These are phyloP conservation scores for Pyrgilauda ruficollis DNA, from an alignment of 2,113 vertebrate genomes.

Conservation along the genomic window DNA sequence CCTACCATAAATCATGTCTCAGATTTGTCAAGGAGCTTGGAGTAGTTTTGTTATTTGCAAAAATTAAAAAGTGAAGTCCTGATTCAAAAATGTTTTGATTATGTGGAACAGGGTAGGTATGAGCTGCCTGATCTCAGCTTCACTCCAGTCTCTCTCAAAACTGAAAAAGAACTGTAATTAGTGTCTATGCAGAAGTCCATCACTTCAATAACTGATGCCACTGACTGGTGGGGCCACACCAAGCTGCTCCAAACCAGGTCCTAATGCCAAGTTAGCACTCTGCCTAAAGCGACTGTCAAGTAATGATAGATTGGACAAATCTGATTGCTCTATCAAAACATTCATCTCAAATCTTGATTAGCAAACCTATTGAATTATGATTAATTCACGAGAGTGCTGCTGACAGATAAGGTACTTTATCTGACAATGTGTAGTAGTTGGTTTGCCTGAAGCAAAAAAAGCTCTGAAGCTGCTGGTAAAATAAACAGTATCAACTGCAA, in stretches of 20 bases:
- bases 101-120: neutral
- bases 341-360: conserved; percentile 94
- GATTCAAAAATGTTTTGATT: conserved; percentile 25
- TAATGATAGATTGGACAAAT: conserved; percentile 85
- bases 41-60: conserved; percentile 52
- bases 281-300: conserved; percentile 83
- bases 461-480: conserved; percentile 74
- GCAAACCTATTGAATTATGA: conserved; percentile 90
- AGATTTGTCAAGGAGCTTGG: conserved; percentile 73
- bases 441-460: conserved; percentile 77
- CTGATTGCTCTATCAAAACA: conserved; percentile 92
- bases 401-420: conserved; percentile 90
- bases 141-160: neutral
- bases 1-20: conserved; percentile 73
- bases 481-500: conserved; percentile 78
- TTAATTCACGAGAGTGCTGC: conserved; percentile 85
- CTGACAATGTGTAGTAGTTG: conserved; percentile 78
- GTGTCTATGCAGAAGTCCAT: neutral
- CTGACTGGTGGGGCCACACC: conserved; percentile 21
- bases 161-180: neutral
- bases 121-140: neutral
- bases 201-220: neutral
- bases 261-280: conserved; percentile 75
- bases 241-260: conserved; percentile 68
- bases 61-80: conserved; percentile 67